These are phyloP conservation scores for Drosophila eohydei DNA, from an alignment of 2,888 invertebrate species.

Conservation along the genomic window DNA sequence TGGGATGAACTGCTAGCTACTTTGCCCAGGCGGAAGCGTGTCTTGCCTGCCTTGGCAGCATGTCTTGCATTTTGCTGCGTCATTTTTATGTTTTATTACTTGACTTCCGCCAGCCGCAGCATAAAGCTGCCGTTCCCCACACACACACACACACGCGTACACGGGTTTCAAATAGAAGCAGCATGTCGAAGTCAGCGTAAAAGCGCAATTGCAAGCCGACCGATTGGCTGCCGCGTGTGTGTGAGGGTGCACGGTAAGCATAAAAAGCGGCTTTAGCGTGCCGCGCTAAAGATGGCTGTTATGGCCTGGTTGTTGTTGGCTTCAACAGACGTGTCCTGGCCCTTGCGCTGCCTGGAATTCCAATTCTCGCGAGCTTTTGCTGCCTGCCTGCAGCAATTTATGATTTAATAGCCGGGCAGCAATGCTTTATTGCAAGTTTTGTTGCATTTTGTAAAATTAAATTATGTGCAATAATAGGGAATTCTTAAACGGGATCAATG, in stretches of 20 bases:
- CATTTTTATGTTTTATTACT: slow-evolving; percentile 81
- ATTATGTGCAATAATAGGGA: slow-evolving; percentile 47
- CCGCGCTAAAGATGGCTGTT: slow-evolving; percentile 19
- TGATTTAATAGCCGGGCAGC: slow-evolving; percentile 65
- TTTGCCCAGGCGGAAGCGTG: slow-evolving; percentile 11
- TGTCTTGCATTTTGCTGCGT: slow-evolving; percentile 65
- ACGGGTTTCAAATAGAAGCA: slow-evolving; percentile 19
- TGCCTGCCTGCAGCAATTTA: slow-evolving; percentile 60
- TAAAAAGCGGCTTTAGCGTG: slow-evolving; percentile 47
- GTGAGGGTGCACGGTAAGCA: slow-evolving; percentile 16
- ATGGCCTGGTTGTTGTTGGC: slow-evolving; percentile 5
- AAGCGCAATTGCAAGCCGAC: slow-evolving; percentile 50
- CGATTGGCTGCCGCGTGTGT: slow-evolving; percentile 16
- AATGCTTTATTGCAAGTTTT: slow-evolving; percentile 69
- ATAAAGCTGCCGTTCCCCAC: slow-evolving; percentile 27
- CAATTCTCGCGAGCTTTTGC: slow-evolving; percentile 14
- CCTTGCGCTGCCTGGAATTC: slow-evolving; percentile 4
- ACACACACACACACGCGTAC: slow-evolving; percentile 20
- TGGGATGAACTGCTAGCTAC: slow-evolving; percentile 1
- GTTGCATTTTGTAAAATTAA: slow-evolving; percentile 74
- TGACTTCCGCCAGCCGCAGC: slow-evolving; percentile 68
- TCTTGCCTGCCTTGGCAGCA: slow-evolving; percentile 38
- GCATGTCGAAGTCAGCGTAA: slow-evolving; percentile 21
- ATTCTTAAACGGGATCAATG: neutral
- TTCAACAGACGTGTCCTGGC: slow-evolving; percentile 1